Base-by-base conservation (phyloP, 2,113 vertebrate genomes). In the Rhodinocichla rosea region DNA sequence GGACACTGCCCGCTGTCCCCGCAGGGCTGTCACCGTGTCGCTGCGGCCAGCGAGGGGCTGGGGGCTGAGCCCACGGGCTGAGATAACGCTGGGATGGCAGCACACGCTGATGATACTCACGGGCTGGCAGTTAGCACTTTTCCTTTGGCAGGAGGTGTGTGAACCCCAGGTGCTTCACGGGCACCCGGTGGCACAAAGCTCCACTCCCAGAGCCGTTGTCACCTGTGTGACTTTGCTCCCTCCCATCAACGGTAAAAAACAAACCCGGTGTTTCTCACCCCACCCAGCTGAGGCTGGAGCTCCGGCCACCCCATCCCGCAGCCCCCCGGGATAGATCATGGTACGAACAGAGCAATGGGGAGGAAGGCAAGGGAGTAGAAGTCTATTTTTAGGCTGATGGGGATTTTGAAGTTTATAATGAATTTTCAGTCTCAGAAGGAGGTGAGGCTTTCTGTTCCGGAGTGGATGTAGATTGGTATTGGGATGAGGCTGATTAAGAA, bases 111-210 rank as follows among this genome's bases (percentile, higher is more conserved):
- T 15, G 24, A 28, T 21, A 12, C 1, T 24, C 37, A 20, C 4
- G 5, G 18, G 5, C 65, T 49, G 24, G 83, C 18, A 45, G 27
- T 70, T 60, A 17, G 12, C 32, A 6, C 17, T 39, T 57, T 28
- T 35, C 11, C 13, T 45, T 7, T 1, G 65, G 26, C 35, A 0
- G 18, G 22, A 2, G 74, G 9, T 0, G 47, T 3, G 87, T 2
- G 62, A 80, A 7, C 15, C 60, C 39, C 68, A 7, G 62, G 71
- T 37, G 65, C 65, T 26, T 10, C 4, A 1, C 0, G 3, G 24
- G 9, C 73, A 23, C 15, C 40, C 1, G 65, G 24, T 1, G 62
- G 4, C 19, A 19, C n/a, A 44, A 33, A 64, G 67, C 18, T 35
- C 85, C 42, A 15, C 57, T 35, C 42, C 49, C 67, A 12, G 35